These are phyloP conservation scores for Mergus octosetaceus DNA, from an alignment of 2,797 vertebrate species.

Conservation along the genomic window DNA sequence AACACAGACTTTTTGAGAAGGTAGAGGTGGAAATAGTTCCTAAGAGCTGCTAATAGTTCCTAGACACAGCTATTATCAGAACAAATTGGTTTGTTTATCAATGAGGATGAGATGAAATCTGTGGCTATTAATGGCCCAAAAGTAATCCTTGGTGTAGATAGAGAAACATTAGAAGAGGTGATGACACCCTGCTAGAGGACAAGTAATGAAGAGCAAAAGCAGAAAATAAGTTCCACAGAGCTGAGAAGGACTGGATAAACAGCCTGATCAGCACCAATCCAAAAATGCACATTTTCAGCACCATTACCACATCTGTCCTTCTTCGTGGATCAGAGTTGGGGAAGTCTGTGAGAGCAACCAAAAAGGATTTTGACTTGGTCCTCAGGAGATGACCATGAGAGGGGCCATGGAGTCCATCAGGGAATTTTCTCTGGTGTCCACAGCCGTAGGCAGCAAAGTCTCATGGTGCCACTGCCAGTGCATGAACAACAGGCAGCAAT, in stretches of 20 bases:
- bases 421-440: background rate
- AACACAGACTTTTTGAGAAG: slow-evolving; percentile 18
- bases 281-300: slow-evolving; percentile 39
- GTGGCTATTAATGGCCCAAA: slow-evolving; percentile 63
- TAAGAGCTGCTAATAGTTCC: slow-evolving; percentile 56
- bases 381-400: background rate
- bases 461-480: background rate
- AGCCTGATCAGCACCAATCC: slow-evolving; percentile 18
- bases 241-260: background rate
- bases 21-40: slow-evolving; percentile 53
- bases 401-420: background rate
- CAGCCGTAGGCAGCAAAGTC: background rate
- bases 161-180: slow-evolving; percentile 52
- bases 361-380: background rate
- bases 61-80: slow-evolving; percentile 63
- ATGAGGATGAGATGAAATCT: slow-evolving; percentile 46
- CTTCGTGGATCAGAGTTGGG: background rate
- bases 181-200: slow-evolving; percentile 27
- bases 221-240: slow-evolving; percentile 38
- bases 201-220: slow-evolving; percentile 31
- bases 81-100: slow-evolving; percentile 68
- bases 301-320: background rate
- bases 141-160: slow-evolving; percentile 37
- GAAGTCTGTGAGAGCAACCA: background rate
- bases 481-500: background rate